These are phyloP conservation scores for Cerastis rubricosa DNA, from an alignment of 2,888 invertebrate species.

Conservation along the genomic window DNA sequence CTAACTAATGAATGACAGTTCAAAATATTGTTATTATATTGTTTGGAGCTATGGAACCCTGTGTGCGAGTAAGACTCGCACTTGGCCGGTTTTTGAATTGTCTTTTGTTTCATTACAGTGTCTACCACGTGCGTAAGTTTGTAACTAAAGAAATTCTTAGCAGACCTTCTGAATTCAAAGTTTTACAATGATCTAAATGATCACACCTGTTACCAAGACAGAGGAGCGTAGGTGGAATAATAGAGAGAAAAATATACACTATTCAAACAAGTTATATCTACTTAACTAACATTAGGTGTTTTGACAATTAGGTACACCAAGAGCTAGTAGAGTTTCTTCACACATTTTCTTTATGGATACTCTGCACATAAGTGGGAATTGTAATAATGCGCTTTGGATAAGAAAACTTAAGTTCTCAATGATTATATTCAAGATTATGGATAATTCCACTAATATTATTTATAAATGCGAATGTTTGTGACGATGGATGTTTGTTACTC, in stretches of 20 bases:
- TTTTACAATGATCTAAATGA: slow-evolving; percentile 43
- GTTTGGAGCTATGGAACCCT: no score
- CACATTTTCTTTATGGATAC: slow-evolving; percentile 35
- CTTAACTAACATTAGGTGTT: slow-evolving; percentile 57
- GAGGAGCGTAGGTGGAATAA: slow-evolving; percentile 62
- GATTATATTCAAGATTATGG: background rate
- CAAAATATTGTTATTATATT: no score
- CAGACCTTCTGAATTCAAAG: slow-evolving; percentile 29
- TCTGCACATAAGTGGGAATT: slow-evolving; percentile 7
- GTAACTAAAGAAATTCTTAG: background rate
- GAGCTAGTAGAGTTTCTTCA: slow-evolving; percentile 20
- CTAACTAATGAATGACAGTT: no score
- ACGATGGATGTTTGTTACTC: no score
- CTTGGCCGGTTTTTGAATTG: no score
- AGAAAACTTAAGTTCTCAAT: background rate
- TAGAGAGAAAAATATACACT: slow-evolving; percentile 62
- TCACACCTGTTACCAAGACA: slow-evolving; percentile 67
- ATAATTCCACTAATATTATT: no score
- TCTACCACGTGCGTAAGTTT: no score
- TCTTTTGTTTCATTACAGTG: no score
- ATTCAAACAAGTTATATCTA: slow-evolving; percentile 61
- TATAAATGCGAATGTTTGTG: no score
- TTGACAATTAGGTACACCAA: slow-evolving; percentile 43
- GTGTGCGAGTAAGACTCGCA: no score
- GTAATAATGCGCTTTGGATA: background rate